Percentiles rank a stretch among this genome's conserved stretches.
Conservation (phyloP, 2,888 invertebrate genomes). For the Pollenia labialis region DNA sequence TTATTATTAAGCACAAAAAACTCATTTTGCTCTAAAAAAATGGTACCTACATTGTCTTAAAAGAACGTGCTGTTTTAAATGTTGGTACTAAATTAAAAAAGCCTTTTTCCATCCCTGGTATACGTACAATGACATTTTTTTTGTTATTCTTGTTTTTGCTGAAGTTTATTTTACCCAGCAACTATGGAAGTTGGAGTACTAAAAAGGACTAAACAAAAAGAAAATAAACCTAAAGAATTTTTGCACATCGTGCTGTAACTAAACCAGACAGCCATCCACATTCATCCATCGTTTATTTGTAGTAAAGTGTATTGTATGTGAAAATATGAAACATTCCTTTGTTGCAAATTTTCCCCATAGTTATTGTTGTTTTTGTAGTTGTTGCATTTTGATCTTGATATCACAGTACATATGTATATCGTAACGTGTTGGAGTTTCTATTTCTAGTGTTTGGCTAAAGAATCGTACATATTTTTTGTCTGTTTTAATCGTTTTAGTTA, state of each 20-base stretch:
- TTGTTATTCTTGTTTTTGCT: slow-evolving; percentile 24
- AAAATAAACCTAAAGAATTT: slow-evolving; percentile 60
- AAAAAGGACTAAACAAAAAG: slow-evolving; percentile 52
- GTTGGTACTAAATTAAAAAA: no score
- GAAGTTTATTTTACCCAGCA: slow-evolving; percentile 53
- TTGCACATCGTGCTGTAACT: slow-evolving; percentile 51
- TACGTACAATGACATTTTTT: slow-evolving; percentile 63
- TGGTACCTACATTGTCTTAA: no score
- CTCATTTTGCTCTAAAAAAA: not conserved
- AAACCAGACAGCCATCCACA: not conserved
- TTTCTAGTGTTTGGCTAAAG: slow-evolving; percentile 49
- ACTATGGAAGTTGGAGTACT: slow-evolving; percentile 27
- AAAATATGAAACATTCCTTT: slow-evolving; percentile 58
- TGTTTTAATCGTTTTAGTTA: not conserved
- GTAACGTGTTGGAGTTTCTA: slow-evolving; percentile 59
- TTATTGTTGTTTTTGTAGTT: slow-evolving; percentile 42
- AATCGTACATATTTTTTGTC: slow-evolving; percentile 23
- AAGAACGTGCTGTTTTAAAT: no score
- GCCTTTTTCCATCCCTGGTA: no score
- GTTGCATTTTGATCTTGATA: slow-evolving; percentile 57
- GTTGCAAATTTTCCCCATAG: slow-evolving; percentile 11
- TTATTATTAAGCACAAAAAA: no score
- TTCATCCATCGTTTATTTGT: not conserved
- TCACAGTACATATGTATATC: slow-evolving; percentile 7
- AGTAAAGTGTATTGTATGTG: slow-evolving; percentile 45